Evolutionary conservation across 2,797 vertebrate species (phyloP), one percentile per base, ranked within the genome.

Genomic region (Peromyscus melanophrys): DNA sequence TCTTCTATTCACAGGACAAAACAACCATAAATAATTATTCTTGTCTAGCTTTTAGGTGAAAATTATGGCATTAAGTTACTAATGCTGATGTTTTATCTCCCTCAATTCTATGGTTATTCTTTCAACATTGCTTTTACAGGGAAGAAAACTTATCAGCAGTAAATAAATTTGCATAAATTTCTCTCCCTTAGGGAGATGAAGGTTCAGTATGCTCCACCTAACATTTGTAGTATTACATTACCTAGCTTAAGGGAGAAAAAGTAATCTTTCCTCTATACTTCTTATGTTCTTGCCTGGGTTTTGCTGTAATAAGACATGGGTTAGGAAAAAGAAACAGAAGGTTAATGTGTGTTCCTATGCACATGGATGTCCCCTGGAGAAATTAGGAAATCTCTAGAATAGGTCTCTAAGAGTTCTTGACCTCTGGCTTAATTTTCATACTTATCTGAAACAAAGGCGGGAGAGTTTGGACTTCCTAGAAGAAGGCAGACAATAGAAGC

Each of bases 21-120:
- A 86, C 40, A 87, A 57, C 46, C 27, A 49, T 83, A 91, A 92
- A 87, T 93, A 95, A 95, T 90, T 95, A 55, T 75, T 95, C 61
- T 89, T 76, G 82, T 71, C 40, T 86, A 69, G 4, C 4, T 71
- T 96, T 96, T 78, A 89, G 23, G 17, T 40, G 86, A 87, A 83
- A 75, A 76, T 69, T 86, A 40, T 27, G 43, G 23, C 59, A 75
- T 88, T 71, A 90, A 81, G 63, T 3, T 78, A 59, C 88, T 59
- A 89, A 77, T 92, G 14, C 27, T 73, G 65, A 61, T 92, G 10
- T 59, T 40, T 84, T 92, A 59, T 65, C 75, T 31, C 6, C 14
- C 43, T 75, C 11, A 16, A 61, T 95, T 17, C 69, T 59, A 69
- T 23, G 12, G 19, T 85, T 52, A 88, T 89, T 96, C 13, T 77